Evolutionary conservation across 2,113 vertebrate species (phyloP), one percentile per base, ranked within the genome.

Genomic region (Chinchilla lanigera): DNA sequence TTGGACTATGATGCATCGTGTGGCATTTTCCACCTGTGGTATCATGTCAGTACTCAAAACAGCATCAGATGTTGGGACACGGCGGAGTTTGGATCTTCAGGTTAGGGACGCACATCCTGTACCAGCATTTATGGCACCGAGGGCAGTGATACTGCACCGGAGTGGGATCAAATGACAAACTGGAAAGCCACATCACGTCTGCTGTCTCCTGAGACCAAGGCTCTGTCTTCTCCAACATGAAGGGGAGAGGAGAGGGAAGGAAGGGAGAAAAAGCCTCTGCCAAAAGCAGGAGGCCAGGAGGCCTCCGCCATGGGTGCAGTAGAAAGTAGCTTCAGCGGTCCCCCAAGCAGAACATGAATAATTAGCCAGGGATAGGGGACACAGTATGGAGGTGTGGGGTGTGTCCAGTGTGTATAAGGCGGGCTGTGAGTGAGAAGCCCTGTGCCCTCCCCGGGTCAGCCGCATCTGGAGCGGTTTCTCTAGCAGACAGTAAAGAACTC

Each of bases 401-500:
- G 7, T 9, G 5, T 82, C 86, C 20, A 33, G 67, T 80, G 41
- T 10, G 24, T 47, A 86, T 3, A 10, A 7, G 56, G 86, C 33
- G 52, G 73, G 98, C 96, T 90, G 96, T 14, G 94, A 96, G 97
- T 75, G 97, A 98, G 98, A 98, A 98, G 98, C 98, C 96, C 33
- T 65, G 95, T 69, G 84, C 63, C 93, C 98, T 98, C 98, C 98
- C 98, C 54, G 73, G 98, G 90, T 92, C 96, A 96, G 98, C 98
- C 98, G 99, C 99, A 99, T 99, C 99, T 99, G 99, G 99, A 99
- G 99, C 99, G 99, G 99, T 99, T 99, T 99, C 99, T 99, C 99
- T 99, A 99, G 99, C 99, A 99, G 99, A 99, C 99, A 99, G 99
- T 99, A 99, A 99, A 99, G 99, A 99, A 99, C 99, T 99, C 99